Evolutionary conservation across 92 coral and sea anemone genomes (phyloP).

Genomic region (Bergia sp.): DNA sequence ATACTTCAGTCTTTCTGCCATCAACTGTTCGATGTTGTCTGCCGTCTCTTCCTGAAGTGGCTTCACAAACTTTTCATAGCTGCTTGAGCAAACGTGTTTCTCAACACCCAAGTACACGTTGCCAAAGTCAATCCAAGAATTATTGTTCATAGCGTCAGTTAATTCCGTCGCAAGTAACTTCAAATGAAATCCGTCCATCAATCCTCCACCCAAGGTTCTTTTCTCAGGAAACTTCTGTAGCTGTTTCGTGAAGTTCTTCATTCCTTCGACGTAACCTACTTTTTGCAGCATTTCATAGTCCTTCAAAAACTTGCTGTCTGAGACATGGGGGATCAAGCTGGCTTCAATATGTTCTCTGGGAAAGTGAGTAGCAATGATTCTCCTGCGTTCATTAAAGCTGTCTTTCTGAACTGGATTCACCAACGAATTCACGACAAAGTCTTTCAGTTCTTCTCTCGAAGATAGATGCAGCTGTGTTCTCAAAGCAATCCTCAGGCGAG

Average conservation of each 20-base stretch:
- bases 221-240: constrained; percentile 38
- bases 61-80: constrained; percentile 32
- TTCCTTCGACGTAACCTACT: constrained; percentile 40
- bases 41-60: constrained; percentile 44
- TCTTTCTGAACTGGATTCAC: constrained; percentile 20
- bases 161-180: constrained; percentile 51
- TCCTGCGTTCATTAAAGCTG: constrained; percentile 42
- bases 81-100: constrained; percentile 52
- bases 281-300: constrained; percentile 36
- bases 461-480: constrained; percentile 62
- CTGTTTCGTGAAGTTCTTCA: constrained; percentile 26
- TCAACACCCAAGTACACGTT: constrained; percentile 55
- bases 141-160: constrained; percentile 41
- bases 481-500: constrained; percentile 53
- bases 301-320: constrained; percentile 35
- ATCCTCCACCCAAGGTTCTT: constrained; percentile 50
- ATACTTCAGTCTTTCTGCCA: constrained; percentile 12
- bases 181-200: constrained; percentile 56
- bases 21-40: constrained; percentile 2
- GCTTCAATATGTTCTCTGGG: constrained; percentile 58
- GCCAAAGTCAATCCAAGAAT: constrained; percentile 55
- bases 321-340: constrained; percentile 37
- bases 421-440: constrained; percentile 49
- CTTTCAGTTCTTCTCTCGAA: constrained; percentile 39
- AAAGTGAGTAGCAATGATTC: constrained; percentile 43